Evolutionary conservation across 2,113 vertebrate species (phyloP).

Genomic region (Dicentrarchus labrax): DNA sequence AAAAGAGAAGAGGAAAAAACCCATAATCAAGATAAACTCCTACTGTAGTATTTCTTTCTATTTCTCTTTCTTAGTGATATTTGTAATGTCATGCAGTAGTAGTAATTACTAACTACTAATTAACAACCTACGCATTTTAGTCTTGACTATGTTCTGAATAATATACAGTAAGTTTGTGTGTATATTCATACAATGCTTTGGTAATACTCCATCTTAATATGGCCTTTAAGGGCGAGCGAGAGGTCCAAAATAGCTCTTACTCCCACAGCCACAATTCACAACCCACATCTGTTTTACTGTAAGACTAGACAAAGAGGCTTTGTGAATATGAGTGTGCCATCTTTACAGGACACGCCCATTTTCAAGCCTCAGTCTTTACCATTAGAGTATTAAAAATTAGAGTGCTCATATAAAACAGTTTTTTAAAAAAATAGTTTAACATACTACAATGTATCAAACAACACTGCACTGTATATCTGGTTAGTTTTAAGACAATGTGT

Average conservation of each 20-base stretch:
- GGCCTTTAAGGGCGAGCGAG: not conserved
- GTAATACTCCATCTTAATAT: not conserved
- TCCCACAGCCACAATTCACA: conserved; percentile 42
- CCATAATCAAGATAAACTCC: no score
- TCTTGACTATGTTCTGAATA: not conserved
- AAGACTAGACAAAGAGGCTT: conserved; percentile 51
- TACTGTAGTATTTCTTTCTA: no score
- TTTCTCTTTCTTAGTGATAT: no score
- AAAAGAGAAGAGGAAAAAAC: no score
- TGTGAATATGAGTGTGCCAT: conserved; percentile 33
- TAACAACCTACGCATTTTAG: not conserved
- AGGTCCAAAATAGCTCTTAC: conserved; percentile 45
- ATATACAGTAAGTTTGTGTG: not conserved
- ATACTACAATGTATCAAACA: not conserved
- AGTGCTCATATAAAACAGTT: not conserved
- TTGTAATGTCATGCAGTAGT: no score
- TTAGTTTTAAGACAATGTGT: not conserved
- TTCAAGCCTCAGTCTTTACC: conserved; percentile 7
- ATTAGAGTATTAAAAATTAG: not conserved
- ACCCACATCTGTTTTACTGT: conserved; percentile 59
- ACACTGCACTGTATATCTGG: not conserved
- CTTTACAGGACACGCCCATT: conserved; percentile 4
- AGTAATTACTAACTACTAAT: not conserved
- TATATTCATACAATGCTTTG: conserved; percentile 1
- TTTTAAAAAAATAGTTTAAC: not conserved